Evolutionary conservation across 2,797 vertebrate species (phyloP), one percentile per base, ranked within the genome.

Genomic region (Hippopotamyrus pictus): DNA sequence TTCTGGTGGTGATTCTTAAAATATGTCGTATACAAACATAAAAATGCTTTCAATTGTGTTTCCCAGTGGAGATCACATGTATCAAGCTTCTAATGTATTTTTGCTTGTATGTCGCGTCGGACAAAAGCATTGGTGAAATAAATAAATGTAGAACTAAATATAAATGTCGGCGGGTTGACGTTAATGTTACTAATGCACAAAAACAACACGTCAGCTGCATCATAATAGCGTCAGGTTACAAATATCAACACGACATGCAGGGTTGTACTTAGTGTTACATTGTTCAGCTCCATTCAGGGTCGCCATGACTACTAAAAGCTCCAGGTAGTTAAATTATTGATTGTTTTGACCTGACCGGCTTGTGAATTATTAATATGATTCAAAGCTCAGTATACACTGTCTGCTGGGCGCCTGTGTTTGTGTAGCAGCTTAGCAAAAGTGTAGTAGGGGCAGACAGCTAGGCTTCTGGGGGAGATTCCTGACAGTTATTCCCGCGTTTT

Each of bases 321-420:
- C 82, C 88, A 88, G 88, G 89, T 89, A 90, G 90, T 95, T 96
- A 91, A 96, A 96, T 96, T 94, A 96, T 96, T 97, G 95, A 96
- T 95, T 93, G 48, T 90, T 91, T 90, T 92, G 85, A 88, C 87
- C 88, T 65, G 84, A 91, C 91, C 89, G 89, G 73, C 91, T 90
- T 92, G 94, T 97, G 93, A 97, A 96, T 96, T 95, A 96, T 97
- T 96, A 94, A 96, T 88, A 57, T 14, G 29, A 9, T 88, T 90
- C 90, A 22, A 79, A 83, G 53, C 50, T 14, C 25, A 41, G 48
- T 17, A 50, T 51, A 54, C 41, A 17, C 12, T 86, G 79, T 83
- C 25, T 22, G 25, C 48, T n/a, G 22, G 46, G 50, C 5, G 9
- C 29, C 87, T 88, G 90, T 92, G 90, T 93, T 90, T 91, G 90